These are phyloP conservation scores for Sphenopsis melanotis DNA, from an alignment of 2,797 vertebrate genomes.

Conservation along the genomic window DNA sequence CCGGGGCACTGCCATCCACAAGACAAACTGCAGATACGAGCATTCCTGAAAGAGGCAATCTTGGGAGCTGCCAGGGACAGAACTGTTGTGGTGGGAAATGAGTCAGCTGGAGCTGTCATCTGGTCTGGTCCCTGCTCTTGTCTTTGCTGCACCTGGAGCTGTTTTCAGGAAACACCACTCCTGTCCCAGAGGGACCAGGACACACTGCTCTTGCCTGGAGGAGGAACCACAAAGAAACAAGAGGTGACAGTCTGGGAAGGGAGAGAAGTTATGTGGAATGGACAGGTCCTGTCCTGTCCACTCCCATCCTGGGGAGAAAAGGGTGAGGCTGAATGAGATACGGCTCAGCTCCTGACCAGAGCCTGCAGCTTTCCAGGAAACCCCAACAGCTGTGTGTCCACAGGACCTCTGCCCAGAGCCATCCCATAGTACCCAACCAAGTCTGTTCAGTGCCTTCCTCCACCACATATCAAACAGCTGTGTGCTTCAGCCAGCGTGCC, in stretches of 20 bases:
- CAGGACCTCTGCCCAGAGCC: background rate
- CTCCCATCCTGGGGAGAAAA: background rate
- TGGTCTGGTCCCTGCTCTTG: background rate
- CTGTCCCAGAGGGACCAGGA: background rate
- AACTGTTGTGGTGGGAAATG: background rate
- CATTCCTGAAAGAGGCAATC: background rate
- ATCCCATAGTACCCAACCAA: background rate
- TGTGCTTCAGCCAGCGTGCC: fast-evolving
- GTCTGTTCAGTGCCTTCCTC: background rate
- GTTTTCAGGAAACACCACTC: background rate
- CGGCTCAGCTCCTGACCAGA: background rate
- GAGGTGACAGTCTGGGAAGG: background rate
- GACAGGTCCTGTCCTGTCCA: background rate
- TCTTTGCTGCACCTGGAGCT: background rate
- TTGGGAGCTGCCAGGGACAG: background rate
- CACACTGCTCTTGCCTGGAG: background rate
- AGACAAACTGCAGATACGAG: background rate
- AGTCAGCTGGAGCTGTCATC: background rate
- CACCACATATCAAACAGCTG: background rate
- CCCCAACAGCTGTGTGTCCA: background rate
- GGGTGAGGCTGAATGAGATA: background rate
- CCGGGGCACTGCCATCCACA: background rate
- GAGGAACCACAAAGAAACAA: background rate
- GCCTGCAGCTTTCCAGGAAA: background rate
- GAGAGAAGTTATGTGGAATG: background rate